Evolutionary conservation across 1,140 invertebrate genomes (phyloP), one percentile per base, ranked within the genome.

Genomic region (Lucilia sericata): DNA sequence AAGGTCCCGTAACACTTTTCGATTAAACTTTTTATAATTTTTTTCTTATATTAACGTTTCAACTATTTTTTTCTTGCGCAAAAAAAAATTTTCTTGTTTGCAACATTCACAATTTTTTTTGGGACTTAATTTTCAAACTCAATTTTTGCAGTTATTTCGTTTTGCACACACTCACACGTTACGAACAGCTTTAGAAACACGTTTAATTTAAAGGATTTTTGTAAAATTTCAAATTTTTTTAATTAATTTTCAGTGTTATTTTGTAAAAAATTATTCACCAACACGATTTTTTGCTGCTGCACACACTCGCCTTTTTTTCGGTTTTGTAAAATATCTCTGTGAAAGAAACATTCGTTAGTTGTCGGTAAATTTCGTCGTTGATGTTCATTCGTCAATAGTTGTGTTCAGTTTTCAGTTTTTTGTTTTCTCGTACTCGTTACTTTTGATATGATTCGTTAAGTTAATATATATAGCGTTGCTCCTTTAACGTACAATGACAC

Each of bases 251-350:
- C 42, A 80, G 42, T 42, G 12, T 49, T 42, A 76, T 76, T 80
- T 80, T 51, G 19, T 19, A 49, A 51, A 80, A 49, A 80, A 80
- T 47, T 5, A 65, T 80, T 80, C 42, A 51, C 42, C 76, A 80
- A 80, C 42, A 80, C 76, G 17, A 80, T 49, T 80, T 80, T 80
- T 80, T 49, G 76, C 76, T 80, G 76, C 36, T 80, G 76, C 76
- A 80, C 76, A 75, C 55, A 80, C 76, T 80, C 76, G 76, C 76
- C 76, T 80, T 80, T 80, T 70, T 80, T 80, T 80, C 76, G 76
- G 76, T 80, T 80, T 80, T 80, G 76, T 80, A 49, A 80, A 80
- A 47, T 21, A 42, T 47, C 76, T 51, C 76, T 49, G 12, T 30
- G 13, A 78, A 9, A 80, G 9, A 80, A 47, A 47, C 36, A 78